Conservation (phyloP, 2,888 invertebrate genomes). For the Zelleria hepariella region DNA sequence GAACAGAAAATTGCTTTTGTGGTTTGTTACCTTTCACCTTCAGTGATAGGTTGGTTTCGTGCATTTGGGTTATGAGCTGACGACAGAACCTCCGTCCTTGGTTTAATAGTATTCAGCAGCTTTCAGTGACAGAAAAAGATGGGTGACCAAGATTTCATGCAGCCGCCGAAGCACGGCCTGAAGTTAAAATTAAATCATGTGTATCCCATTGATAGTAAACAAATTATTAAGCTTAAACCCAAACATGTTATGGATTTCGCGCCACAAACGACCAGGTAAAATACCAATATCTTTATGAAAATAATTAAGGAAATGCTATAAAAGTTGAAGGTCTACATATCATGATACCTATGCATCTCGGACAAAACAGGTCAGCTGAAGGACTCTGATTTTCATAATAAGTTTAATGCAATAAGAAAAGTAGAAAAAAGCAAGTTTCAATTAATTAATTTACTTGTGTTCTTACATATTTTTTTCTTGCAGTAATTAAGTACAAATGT, state of each 20-base stretch:
- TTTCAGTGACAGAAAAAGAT: background rate
- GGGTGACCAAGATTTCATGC: constrained; percentile 27
- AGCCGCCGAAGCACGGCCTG: constrained; percentile 77
- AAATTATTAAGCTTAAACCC: constrained; percentile 75
- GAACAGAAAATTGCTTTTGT: background rate
- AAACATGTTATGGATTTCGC: constrained; percentile 79
- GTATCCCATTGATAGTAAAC: constrained; percentile 81
- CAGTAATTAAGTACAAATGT: background rate
- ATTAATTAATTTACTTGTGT: background rate
- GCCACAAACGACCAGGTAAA: constrained; percentile 79
- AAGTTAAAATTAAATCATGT: constrained; percentile 82
- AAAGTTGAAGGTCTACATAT: constrained; percentile 7
- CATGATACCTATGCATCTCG: background rate
- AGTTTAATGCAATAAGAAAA: background rate
- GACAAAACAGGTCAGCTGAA: background rate
- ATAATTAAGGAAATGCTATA: too few species aligned
- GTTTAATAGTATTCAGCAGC: too few species aligned
- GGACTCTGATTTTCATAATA: background rate
- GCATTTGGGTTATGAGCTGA: background rate
- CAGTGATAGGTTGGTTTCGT: background rate
- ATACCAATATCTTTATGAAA: background rate
- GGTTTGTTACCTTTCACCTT: background rate
- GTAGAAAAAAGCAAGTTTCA: background rate
- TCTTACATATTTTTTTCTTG: too few species aligned
- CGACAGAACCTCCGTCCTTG: background rate